A percentile compares a stretch with the other conserved stretches of the same genome.
Evolutionary conservation across 2,113 vertebrate species (phyloP).

Genomic region (Poecile atricapillus): DNA sequence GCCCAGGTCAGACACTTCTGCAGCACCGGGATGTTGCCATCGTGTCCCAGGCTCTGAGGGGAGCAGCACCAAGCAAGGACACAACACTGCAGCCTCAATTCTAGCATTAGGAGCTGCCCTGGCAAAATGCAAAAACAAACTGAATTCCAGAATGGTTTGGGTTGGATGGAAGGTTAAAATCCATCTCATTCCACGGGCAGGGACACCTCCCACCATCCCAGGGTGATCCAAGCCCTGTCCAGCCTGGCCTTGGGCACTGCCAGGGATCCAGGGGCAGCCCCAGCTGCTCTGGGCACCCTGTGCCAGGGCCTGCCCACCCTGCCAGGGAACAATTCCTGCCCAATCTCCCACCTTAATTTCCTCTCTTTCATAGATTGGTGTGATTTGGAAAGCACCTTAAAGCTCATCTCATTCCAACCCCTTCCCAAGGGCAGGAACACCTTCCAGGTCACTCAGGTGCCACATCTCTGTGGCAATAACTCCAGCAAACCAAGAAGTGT

Average conservation of each 20-base stretch:
- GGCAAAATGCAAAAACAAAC: not conserved
- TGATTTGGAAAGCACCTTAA: not conserved
- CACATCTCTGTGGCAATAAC: not conserved
- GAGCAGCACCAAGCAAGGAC: not conserved
- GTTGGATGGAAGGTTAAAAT: accelerated
- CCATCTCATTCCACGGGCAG: not conserved
- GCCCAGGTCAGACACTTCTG: not conserved
- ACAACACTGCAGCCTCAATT: not conserved
- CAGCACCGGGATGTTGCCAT: accelerated
- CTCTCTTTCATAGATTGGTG: not conserved
- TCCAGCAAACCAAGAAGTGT: not conserved
- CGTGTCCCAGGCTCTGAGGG: accelerated
- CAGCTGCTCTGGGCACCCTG: not conserved
- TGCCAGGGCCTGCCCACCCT: not conserved
- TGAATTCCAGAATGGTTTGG: not conserved
- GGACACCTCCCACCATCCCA: not conserved
- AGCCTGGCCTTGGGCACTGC: not conserved
- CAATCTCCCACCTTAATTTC: not conserved
- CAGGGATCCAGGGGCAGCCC: not conserved
- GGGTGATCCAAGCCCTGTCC: not conserved
- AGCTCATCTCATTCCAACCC: not conserved
- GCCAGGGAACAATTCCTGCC: accelerated
- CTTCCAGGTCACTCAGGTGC: not conserved
- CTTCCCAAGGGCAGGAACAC: not conserved
- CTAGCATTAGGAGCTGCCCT: not conserved